phyloP scores from a whole-genome alignment of 2,797 vertebrate genomes.

The Trachurus trachurus region DNA sequence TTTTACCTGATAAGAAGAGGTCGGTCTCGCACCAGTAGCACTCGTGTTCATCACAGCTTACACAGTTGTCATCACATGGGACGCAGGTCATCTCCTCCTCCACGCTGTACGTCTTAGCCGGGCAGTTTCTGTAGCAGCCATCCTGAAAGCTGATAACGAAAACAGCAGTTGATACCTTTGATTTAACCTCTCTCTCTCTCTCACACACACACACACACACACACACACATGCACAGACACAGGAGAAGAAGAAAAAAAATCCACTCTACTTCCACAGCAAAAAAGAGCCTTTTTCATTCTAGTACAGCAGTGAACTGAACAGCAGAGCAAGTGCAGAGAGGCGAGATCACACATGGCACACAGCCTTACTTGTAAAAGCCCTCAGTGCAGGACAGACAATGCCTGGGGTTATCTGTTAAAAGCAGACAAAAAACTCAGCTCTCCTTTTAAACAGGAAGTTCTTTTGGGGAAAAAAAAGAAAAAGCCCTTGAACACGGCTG shows the following conservation, averaged over 20 bases:
- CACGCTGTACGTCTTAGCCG: conserved; percentile 89
- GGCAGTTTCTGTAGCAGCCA: conserved; percentile 90
- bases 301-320: conserved; percentile 44
- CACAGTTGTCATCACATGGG: conserved; percentile 87
- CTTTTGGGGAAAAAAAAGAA: conserved; percentile 2
- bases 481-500: conserved; percentile 27
- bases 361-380: conserved; percentile 94
- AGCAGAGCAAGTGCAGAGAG: conserved; percentile 48
- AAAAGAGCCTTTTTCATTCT: conserved; percentile 45
- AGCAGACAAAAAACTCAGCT: conserved; percentile 73
- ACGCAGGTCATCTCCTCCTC: conserved; percentile 85
- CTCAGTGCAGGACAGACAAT: conserved; percentile 88
- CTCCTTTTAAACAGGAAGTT: conserved; percentile 45
- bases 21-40: conserved; percentile 92
- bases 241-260: not conserved
- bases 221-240: conserved; percentile 12
- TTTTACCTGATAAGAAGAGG: conserved; percentile 90
- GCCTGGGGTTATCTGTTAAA: conserved; percentile 90
- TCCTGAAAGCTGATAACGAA: conserved; percentile 88
- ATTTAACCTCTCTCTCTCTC: not conserved
- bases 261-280: conserved; percentile 41
- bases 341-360: conserved; percentile 72
- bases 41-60: conserved; percentile 88
- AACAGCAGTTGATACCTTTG: conserved; percentile 23
- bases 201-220: conserved; percentile 14